Percentiles rank a stretch among this genome's conserved stretches.
Evolutionary conservation across 2,888 invertebrate species (phyloP).

Genomic region (Loripinus fragilis): DNA sequence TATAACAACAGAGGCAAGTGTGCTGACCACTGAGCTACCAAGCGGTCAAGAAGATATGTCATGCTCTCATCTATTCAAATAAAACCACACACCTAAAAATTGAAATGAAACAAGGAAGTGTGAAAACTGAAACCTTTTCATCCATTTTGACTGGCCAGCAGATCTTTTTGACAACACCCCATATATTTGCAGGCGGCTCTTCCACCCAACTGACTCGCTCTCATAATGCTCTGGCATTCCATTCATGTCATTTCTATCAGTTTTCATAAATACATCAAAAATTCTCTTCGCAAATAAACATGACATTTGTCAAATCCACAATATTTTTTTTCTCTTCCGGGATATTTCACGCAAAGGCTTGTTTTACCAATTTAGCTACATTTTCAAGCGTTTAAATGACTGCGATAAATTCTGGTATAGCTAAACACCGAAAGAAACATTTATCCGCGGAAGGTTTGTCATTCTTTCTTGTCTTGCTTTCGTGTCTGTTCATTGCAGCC

Average conservation of each 20-base stretch:
- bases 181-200: constrained; percentile 67
- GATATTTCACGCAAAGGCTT: background rate
- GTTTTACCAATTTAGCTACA: background rate
- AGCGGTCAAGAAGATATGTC: no score
- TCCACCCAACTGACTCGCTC: constrained; percentile 66
- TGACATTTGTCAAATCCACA: constrained; percentile 30
- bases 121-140: constrained; percentile 66
- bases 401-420: no score
- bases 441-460: no score
- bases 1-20: no score
- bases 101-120: background rate
- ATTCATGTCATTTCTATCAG: constrained; percentile 70
- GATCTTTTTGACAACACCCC: constrained; percentile 70
- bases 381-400: no score
- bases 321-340: constrained; percentile 23
- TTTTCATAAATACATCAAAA: constrained; percentile 26
- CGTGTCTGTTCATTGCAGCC: no score
- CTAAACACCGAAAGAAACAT: no score
- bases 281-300: constrained; percentile 45
- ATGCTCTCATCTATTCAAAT: no score
- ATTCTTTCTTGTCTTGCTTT: no score
- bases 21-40: no score
- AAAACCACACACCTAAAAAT: no score
- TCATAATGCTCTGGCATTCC: constrained; percentile 71
- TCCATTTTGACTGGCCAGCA: constrained; percentile 75